Evolutionary conservation across 2,888 invertebrate species (phyloP).

Genomic region (Agrotis exclamationis): DNA sequence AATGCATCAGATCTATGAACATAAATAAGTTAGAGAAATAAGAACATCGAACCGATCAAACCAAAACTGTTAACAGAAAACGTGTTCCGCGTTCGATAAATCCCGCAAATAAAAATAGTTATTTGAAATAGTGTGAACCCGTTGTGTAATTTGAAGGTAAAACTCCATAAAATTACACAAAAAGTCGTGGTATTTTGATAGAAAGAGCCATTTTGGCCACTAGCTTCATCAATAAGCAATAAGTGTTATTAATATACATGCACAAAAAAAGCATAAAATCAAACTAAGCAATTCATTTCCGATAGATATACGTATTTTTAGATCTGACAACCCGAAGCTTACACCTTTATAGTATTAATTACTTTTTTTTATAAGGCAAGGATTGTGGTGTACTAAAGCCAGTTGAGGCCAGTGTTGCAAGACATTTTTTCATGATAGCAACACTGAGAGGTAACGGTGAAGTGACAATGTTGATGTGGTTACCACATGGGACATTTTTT

Average conservation of each 20-base stretch:
- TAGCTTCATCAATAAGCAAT: conserved; percentile 42
- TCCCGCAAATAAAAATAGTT: not conserved
- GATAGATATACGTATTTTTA: conserved; percentile 59
- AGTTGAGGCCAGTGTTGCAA: conserved; percentile 55
- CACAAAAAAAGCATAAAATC: conserved; percentile 49
- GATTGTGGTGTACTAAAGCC: conserved; percentile 28
- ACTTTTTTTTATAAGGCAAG: conserved; percentile 40
- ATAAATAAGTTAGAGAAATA: conserved; percentile 9
- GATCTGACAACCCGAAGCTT: conserved; percentile 46
- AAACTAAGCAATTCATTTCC: conserved; percentile 48
- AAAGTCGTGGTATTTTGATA: conserved; percentile 50
- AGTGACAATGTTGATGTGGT: conserved; percentile 56
- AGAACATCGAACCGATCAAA: conserved; percentile 44
- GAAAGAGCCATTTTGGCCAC: conserved; percentile 50
- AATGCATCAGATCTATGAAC: conserved; percentile 56
- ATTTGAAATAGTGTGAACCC: conserved; percentile 16
- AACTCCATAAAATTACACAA: conserved; percentile 33
- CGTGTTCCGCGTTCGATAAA: conserved; percentile 37
- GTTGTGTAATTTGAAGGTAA: conserved; percentile 5
- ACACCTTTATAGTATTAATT: conserved; percentile 51
- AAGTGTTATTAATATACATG: conserved; percentile 50
- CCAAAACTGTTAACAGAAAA: conserved; percentile 16
- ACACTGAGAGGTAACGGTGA: conserved; percentile 52
- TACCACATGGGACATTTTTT: conserved; percentile 38
- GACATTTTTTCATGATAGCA: conserved; percentile 58